Percentiles rank a stretch among this genome's conserved stretches.
phyloP scores from a whole-genome alignment of 1,140 invertebrate species.

The Eriosoma lanigerum region DNA sequence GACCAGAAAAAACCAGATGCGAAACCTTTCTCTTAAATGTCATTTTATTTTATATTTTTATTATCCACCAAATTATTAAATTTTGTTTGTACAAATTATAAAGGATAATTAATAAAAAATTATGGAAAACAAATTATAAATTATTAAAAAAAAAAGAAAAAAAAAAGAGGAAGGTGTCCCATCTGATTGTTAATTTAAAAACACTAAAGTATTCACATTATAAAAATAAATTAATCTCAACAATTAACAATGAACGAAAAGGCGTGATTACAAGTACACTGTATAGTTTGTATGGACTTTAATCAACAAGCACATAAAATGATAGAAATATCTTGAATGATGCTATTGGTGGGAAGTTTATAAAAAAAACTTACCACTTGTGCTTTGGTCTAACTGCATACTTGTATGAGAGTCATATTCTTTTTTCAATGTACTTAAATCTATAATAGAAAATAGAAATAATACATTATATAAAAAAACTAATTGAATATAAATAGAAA shows the following conservation, averaged over 20 bases:
- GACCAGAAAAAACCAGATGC: conserved; percentile 50
- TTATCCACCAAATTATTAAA: conserved; percentile 31
- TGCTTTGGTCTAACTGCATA: conserved; percentile 45
- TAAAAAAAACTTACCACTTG: conserved; percentile 42
- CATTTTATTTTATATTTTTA: conserved; percentile 12
- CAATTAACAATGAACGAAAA: neutral
- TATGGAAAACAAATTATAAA: conserved; percentile 29
- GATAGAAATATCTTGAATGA: conserved; percentile 8
- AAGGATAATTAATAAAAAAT: conserved; percentile 25
- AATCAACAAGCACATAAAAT: neutral
- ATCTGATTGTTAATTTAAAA: conserved; percentile 51
- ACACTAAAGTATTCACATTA: conserved; percentile 46
- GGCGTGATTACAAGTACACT: neutral
- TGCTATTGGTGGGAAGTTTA: conserved; percentile 22
- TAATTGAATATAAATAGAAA: neutral
- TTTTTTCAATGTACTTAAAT: conserved; percentile 33
- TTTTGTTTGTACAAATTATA: conserved; percentile 1
- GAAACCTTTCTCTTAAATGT: conserved; percentile 48
- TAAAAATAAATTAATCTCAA: neutral
- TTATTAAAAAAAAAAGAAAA: conserved; percentile 6
- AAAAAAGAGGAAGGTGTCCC: conserved; percentile 50
- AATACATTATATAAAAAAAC: neutral
- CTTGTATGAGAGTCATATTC: conserved; percentile 29
- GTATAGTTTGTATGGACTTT: conserved; percentile 8
- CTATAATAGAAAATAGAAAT: conserved; percentile 15